These are phyloP conservation scores for Rhizomys pruinosus DNA, from an alignment of 2,113 vertebrate species.

Conservation along the genomic window DNA sequence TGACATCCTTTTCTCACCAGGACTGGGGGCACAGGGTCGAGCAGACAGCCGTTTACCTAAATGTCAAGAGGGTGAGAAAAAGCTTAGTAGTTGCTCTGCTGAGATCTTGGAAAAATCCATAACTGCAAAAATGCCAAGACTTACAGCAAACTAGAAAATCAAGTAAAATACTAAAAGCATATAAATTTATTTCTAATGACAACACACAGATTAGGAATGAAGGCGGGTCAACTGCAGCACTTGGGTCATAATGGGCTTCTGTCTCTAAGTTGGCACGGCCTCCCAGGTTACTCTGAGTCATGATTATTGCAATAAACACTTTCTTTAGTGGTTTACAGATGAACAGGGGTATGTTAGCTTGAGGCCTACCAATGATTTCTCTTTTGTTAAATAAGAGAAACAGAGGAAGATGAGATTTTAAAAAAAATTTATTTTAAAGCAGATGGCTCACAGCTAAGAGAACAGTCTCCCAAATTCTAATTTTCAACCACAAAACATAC, in stretches of 20 bases:
- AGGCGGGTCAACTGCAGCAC: neutral
- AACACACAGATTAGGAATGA: neutral
- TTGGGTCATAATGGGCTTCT: neutral
- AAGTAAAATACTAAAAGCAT: neutral
- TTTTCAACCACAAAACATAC: conserved; percentile 31
- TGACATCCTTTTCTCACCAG: conserved; percentile 93
- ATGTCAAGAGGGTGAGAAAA: neutral
- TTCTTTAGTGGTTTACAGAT: conserved; percentile 52
- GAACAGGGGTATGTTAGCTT: conserved; percentile 34
- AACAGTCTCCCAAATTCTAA: neutral
- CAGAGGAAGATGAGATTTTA: neutral
- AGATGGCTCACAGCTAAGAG: neutral
- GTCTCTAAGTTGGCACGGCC: neutral
- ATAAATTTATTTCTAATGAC: neutral
- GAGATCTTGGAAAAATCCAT: neutral
- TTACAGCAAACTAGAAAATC: neutral
- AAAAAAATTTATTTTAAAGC: neutral
- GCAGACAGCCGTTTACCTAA: conserved; percentile 96
- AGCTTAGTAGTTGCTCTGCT: neutral
- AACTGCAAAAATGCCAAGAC: neutral
- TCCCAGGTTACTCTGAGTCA: conserved; percentile 54
- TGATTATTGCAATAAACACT: conserved; percentile 28
- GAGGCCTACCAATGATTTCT: conserved; percentile 22
- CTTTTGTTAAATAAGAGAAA: conserved; percentile 53
- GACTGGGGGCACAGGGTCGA: conserved; percentile 94